Base-by-base conservation (phyloP, 1,140 invertebrate species). In the Meloidogyne floridensis region DNA sequence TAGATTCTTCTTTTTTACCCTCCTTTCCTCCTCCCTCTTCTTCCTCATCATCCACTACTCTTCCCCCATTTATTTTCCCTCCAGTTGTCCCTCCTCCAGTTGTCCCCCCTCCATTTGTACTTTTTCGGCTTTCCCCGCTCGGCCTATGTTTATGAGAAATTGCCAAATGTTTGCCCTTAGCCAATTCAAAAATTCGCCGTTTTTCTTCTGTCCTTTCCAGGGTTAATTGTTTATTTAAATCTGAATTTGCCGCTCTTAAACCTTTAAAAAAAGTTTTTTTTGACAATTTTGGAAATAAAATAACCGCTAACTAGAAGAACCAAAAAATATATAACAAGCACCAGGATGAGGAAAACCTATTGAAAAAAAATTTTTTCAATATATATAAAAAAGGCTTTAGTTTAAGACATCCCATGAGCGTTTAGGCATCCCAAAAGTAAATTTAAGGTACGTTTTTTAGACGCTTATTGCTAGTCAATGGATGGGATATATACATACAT, bases 271-370 rank as follows among this genome's bases (percentile, higher is more conserved):
- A 13, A 69, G 69, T 20, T 10, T 5, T 18, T 7, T 77, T 77
- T 43, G 0, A 32, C 2, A 20, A 72, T 6, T 42, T 43, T 15
- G 1, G 0, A 20, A 71, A 32, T 18, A 65, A 51, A 47, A 6
- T 98, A 91, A 1, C 95, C 95, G 72, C 93, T 93, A 1, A 95
- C 95, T n/a, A 97, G 91, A 2, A 96, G 96, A 6, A 94, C 92
- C 85, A 98, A 92, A 87, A 98, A 98, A 91, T 98, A 98, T 88
- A 98, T 98, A 72, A 97, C 94, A 18, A 98, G 92, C 79, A 78
- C 84, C 42, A 75, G 76, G 3, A 75, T 43, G 18, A 20, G 42
- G 20, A 75, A 51, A 53, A 51, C 13, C 13, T 59, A 76, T 13
- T 80, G 13, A 5, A 7, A 65, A 65, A 65, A 65, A 15, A 15